Base-by-base conservation (phyloP, 2,888 invertebrate genomes). In the Chouioia cunea region DNA sequence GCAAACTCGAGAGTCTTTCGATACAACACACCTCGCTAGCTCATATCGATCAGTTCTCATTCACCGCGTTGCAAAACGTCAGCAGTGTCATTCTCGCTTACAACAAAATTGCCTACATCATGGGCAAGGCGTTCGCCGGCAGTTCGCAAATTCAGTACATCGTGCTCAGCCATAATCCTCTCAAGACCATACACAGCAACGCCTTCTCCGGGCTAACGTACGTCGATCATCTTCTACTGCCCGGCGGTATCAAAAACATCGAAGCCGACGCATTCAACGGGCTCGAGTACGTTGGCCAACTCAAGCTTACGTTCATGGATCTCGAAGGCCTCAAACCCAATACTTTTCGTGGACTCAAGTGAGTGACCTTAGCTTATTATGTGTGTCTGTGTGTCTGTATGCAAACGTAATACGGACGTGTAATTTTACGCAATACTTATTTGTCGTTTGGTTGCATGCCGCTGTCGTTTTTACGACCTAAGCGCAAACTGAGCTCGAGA, bases 291-390 rank as follows among this genome's bases (percentile, higher is more conserved):
- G 92, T 96, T n/a, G 93, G 93, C 0, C 88, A 92, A 63, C 87
- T 96, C 36, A 94, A 94, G 80, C 83, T 96, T 60, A 92, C 93
- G 16, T 94, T 92, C 80, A 95, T 96, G 93, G 94, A 95, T 81
- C 86, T 96, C 57, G 90, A 91, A 15, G 90, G 90, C 66, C 86
- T 95, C 15, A 86, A 90, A 67, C 88, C 91, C 0, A 90, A 90
- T 78, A 93, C 94, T 0, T 95, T 95, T 79, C 89, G 93, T 2
- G 94, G 94, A 1, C 86, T 95, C 53, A 90, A 70, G 74, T 72
- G 18, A 73, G 73, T 65, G 12, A 10, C 6, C 1, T 14, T 12
- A 8, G 20, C 22, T n/a, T 18, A 50, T 48, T 65, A 18, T 44
- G 20, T 16, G 20, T 1, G 18, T 56, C 50, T 57, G n/a, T n/a